These are phyloP conservation scores for Drosophila putrida DNA, from an alignment of 2,888 invertebrate species.

Conservation along the genomic window DNA sequence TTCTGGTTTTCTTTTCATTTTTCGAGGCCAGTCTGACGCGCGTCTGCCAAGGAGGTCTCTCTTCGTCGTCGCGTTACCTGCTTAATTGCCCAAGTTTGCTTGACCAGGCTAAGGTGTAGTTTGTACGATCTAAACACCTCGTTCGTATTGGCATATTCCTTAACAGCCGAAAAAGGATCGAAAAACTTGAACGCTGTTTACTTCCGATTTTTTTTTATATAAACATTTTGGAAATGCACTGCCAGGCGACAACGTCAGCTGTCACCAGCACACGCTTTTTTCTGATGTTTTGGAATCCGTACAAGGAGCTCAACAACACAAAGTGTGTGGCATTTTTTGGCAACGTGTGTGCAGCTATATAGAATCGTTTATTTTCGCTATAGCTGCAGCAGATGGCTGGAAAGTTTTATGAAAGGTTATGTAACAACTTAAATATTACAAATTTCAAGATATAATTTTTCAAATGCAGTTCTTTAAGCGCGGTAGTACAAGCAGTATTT, in stretches of 20 bases:
- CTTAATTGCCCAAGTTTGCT: constrained; percentile 58
- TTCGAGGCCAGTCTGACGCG: constrained; percentile 64
- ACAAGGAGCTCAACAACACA: constrained; percentile 58
- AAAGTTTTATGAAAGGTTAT: not conserved
- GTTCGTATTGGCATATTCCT: constrained; percentile 22
- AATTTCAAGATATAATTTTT: not conserved
- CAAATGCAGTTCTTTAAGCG: constrained; percentile 2
- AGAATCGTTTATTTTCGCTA: constrained; percentile 24
- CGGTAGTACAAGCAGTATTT: constrained; percentile 9
- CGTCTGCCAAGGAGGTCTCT: constrained; percentile 62
- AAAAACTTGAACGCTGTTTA: constrained; percentile 57
- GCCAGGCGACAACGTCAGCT: constrained; percentile 74
- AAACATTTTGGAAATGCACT: constrained; percentile 52
- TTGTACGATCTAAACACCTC: constrained; percentile 72
- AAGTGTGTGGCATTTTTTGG: constrained; percentile 64
- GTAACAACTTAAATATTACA: constrained; percentile 3
- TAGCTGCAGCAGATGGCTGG: constrained; percentile 54
- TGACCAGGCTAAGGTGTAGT: constrained; percentile 26
- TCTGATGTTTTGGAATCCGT: constrained; percentile 72
- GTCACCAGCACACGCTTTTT: constrained; percentile 68
- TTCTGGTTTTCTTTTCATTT: constrained; percentile 24
- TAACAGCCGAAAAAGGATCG: constrained; percentile 10
- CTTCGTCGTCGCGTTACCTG: constrained; percentile 54
- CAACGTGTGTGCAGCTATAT: constrained; percentile 36
- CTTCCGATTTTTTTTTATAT: constrained; percentile 72